Evolutionary conservation across 1,140 invertebrate genomes (phyloP), one percentile per base, ranked within the genome.

Genomic region (Thrips palmi): DNA sequence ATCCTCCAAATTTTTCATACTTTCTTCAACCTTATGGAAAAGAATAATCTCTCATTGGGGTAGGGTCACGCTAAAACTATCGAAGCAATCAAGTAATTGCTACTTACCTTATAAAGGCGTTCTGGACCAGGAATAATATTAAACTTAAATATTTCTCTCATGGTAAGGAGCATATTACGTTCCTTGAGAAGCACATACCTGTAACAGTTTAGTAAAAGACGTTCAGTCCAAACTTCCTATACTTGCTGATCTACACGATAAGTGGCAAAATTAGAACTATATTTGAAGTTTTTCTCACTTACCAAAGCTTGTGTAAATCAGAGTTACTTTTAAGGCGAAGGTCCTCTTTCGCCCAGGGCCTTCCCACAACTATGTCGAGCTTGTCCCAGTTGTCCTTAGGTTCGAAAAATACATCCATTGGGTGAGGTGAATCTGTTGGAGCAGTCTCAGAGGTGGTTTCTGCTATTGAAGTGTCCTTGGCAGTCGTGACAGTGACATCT

Each of bases 291-390:
- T n/a, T n/a, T n/a, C n/a, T n/a, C n/a, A 44, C 42, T 51, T 59
- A 96, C 94, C 94, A 99, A 38, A 98, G 61, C 67, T 98, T 96
- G 51, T 99, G 94, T 30, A 98, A 68, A 63, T 99, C 94, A 33
- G 73, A 64, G 58, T 96, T 98, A 34, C 85, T 92, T 62, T 97
- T 97, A 22, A 96, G 71, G 51, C 93, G 65, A 19, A 98, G 58
- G 60, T 98, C 94, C 49, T 94, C 89, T 29, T 65, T 57, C 44
- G 59, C 77, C 93, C 93, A 98, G 1, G 81, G 67, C 51, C 93
- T 67, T 6, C 94, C 92, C 41, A 74, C 69, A 63, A 73, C 75
- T 5, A 97, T 66, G 56, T 77, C 73, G 15, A 60, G 54, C 52
- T 72, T 69, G 32, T 68, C 71, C 84, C 86, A 94, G 57, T 92